Conservation (phyloP, 2,113 vertebrate genomes). For the Geothlypis trichas region DNA sequence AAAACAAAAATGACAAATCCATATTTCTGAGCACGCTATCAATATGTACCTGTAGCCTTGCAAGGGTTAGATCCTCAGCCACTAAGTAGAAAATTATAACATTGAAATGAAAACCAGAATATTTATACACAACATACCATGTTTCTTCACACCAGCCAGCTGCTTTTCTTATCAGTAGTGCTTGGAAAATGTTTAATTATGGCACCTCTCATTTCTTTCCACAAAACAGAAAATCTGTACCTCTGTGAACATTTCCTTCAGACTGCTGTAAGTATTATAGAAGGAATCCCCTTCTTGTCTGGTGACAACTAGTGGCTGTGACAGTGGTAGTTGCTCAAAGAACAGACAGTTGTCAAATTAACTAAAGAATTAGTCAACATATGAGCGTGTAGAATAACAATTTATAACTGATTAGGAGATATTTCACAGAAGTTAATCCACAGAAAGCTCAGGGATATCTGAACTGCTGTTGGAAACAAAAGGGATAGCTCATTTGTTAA, state of each 20-base stretch:
- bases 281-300: slow-evolving; percentile 35
- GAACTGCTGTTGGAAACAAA: slow-evolving; percentile 29
- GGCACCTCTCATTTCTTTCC: slow-evolving; percentile 35
- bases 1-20: slow-evolving; percentile 1
- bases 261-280: slow-evolving; percentile 27
- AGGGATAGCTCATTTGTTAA: slow-evolving; percentile 50
- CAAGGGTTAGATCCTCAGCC: background rate
- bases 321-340: slow-evolving; percentile 50
- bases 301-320: slow-evolving; percentile 20
- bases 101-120: background rate
- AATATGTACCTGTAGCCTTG: background rate
- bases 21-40: background rate
- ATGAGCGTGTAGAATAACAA: background rate
- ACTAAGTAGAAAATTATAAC: background rate
- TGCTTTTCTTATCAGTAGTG: background rate
- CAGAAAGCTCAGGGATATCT: background rate
- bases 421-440: slow-evolving; percentile 32
- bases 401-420: background rate
- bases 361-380: slow-evolving; percentile 5
- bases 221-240: slow-evolving; percentile 22
- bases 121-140: background rate
- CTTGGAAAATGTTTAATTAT: slow-evolving; percentile 6
- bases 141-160: background rate
- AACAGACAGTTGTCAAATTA: slow-evolving; percentile 34
- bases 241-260: slow-evolving; percentile 41